phyloP scores from a whole-genome alignment of 1,140 invertebrate genomes.

The Formica selysi region DNA sequence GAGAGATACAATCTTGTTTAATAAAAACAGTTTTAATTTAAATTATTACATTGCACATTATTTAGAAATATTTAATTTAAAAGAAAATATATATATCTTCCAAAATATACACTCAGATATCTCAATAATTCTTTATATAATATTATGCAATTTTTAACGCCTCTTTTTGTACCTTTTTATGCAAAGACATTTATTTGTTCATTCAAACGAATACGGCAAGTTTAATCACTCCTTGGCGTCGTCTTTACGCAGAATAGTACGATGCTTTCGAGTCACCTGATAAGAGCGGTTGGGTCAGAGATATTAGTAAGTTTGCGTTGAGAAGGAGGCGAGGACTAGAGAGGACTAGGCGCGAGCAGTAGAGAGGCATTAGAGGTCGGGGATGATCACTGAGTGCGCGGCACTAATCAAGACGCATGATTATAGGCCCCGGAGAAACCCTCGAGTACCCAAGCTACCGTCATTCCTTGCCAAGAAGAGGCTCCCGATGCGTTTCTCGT shows the following conservation, averaged over 20 bases:
- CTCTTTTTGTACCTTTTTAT: neutral
- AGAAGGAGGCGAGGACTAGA: slow-evolving; percentile 78
- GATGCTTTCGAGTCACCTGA: slow-evolving; percentile 57
- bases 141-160: neutral
- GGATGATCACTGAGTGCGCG: slow-evolving; percentile 85
- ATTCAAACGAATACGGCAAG: slow-evolving; percentile 1
- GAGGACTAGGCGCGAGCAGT: slow-evolving; percentile 74
- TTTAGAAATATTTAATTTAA: neutral
- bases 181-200: neutral
- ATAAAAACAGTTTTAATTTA: neutral
- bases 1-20: neutral
- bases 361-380: slow-evolving; percentile 83
- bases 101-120: neutral
- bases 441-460: slow-evolving; percentile 74
- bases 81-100: neutral
- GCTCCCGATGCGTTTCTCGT: slow-evolving; percentile 73
- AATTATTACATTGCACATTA: neutral
- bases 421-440: slow-evolving; percentile 84
- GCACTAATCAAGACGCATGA: slow-evolving; percentile 86
- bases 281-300: slow-evolving; percentile 64
- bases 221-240: slow-evolving; percentile 37
- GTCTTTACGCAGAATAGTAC: slow-evolving; percentile 37
- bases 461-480: slow-evolving; percentile 75
- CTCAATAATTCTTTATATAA: neutral
- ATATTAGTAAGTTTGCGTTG: slow-evolving; percentile 82